Base-by-base conservation (phyloP, 2,797 vertebrate species). In the Platyrinchus mystaceus region DNA sequence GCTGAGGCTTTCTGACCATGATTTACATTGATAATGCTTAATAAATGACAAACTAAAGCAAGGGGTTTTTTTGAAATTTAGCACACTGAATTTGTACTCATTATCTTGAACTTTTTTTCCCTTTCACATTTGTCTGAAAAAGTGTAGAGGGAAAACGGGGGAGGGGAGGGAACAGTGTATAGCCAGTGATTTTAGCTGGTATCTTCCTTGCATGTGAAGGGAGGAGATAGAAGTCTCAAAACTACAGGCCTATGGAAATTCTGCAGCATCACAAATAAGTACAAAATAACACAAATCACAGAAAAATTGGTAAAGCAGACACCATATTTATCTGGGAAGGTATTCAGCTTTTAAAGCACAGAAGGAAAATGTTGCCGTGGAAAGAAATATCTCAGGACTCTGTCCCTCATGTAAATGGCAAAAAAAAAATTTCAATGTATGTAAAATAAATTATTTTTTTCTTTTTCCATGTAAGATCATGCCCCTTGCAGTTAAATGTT, bases 1-100 rank as follows among this genome's bases (percentile, higher is more conserved):
- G 34, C 58, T 87, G 62, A 81, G 80, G 74, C 59, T 88, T 95
- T 95, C 87, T 75, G 93, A 67, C 43, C 77, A 73, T 86, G 20
- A 85, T 24, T 96, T 94, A 62, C 78, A 39, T 63, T 56, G 73
- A 41, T 84, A 95, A 89, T 66, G 75, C 82, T 92, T 92, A 58
- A 91, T 92, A 63, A 73, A 91, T 47, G 22, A 76, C 78, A 92
- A 80, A 67, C 52, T 80, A 74, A 94, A 95, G 66, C 27, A 44
- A 95, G 8, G 4, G 2, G 36, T 46, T 91, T 36, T 36, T 30
- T 87, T 82, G 36, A 6, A 63, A 69, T 26, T 83, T 50, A 44
- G 59, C 77, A 46, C 49, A 82, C 43, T 7, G 39, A 81, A 82
- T 87, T 92, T 77, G 10, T 64, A 76, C n/a, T 83, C 13, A 47